Conservation (phyloP, 2,113 vertebrate genomes). For the Genyomyrus donnyi region DNA sequence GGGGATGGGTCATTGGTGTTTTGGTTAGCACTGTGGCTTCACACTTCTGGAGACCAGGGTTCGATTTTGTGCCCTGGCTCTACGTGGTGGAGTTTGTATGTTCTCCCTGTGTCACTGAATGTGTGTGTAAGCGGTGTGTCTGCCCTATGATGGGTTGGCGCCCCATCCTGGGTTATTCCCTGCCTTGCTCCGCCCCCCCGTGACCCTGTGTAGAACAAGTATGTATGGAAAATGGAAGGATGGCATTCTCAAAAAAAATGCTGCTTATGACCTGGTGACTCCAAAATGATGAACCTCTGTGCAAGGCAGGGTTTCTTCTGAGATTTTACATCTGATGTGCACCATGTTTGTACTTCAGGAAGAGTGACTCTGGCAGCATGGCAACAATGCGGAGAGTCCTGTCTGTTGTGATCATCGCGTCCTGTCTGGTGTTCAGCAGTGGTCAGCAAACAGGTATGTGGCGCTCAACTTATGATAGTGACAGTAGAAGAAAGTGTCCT, state of each 20-base stretch:
- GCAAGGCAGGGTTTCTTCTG: neutral
- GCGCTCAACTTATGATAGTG: neutral
- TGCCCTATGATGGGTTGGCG: neutral
- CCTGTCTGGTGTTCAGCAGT: neutral
- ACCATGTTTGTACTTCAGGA: neutral
- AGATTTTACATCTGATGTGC: neutral
- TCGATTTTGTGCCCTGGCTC: neutral
- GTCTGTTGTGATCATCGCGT: neutral
- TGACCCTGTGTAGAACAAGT: neutral
- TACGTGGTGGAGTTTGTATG: neutral
- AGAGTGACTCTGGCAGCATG: slow-evolving; percentile 13
- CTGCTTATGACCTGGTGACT: neutral
- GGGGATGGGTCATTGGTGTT: neutral
- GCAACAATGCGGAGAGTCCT: neutral
- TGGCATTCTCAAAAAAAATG: neutral
- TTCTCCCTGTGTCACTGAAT: neutral
- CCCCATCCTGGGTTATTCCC: neutral
- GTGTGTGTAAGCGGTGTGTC: neutral
- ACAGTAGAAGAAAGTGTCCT: neutral
- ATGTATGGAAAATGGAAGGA: neutral
- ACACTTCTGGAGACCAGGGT: neutral
- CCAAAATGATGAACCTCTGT: neutral
- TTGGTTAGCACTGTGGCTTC: neutral
- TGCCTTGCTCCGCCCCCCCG: neutral
- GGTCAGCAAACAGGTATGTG: slow-evolving; percentile 12